Evolutionary conservation across 2,113 vertebrate species (phyloP), one percentile per base, ranked within the genome.

Genomic region (Crotalus horridus): DNA sequence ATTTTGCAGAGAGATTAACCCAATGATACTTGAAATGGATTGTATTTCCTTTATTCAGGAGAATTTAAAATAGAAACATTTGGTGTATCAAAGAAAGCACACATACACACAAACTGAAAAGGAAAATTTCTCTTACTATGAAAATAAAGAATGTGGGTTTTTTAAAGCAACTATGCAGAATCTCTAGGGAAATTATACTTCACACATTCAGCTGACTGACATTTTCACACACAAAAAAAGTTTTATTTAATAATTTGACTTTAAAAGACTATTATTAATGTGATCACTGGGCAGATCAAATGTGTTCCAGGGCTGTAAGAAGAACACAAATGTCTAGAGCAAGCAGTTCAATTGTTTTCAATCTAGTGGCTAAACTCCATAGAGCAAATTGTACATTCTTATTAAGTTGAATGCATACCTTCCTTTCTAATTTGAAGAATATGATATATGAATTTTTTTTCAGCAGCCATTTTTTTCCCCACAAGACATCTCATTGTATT

Each of bases 41-140:
- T 96, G 17, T 54, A 91, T 90, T 96, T 97, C 91, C 91, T 94
- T 94, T 56, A 93, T 94, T 95, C 92, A 95, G 0, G 39, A 48
- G 15, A 89, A 92, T 93, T 94, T 91, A 94, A 95, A 96, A 96
- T 93, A 94, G 91, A 94, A 94, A 95, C 43, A 93, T 94, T 91
- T 94, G 85, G 61, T 92, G 1, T 89, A 93, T 93, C 51, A 93
- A 95, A 95, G 39, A 94, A 95, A 29, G 95, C 74, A 81, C 7
- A 81, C 74, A 20, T 20, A 56, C 74, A 81, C 74, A 10, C 74
- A 81, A 55, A 39, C 33, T 92, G 26, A 94, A 92, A 91, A 54
- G 10, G 21, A 90, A 92, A 58, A 8, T 21, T 33, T 23, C 64
- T 93, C 26, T 58, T 69, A 33, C 91, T 95, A 95, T 94, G 90